A percentile compares a stretch with the other conserved stretches of the same genome.
Conservation (phyloP, 2,888 invertebrate species). For the Syritta pipiens region DNA sequence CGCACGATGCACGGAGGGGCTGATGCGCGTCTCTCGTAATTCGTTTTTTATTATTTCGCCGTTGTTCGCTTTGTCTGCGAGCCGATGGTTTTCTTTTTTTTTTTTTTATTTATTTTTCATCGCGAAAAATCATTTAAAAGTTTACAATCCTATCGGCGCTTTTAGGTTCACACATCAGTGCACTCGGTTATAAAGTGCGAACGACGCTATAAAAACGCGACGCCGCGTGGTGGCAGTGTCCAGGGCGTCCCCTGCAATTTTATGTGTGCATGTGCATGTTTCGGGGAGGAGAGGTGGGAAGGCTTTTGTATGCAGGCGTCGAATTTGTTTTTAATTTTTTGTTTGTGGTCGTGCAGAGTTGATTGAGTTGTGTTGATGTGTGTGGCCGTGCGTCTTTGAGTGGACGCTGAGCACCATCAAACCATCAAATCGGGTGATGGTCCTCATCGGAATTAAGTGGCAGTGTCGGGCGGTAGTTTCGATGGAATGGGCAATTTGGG, state of each 20-base stretch:
- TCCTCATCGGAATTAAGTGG: too few species aligned
- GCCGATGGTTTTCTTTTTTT: constrained; percentile 14
- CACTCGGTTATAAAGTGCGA: constrained; percentile 72
- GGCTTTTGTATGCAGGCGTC: too few species aligned
- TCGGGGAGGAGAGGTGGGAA: too few species aligned
- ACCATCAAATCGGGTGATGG: too few species aligned
- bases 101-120: constrained; percentile 66
- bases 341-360: too few species aligned
- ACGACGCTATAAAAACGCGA: constrained; percentile 66
- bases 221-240: constrained; percentile 16
- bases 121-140: constrained; percentile 75
- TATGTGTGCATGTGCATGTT: too few species aligned
- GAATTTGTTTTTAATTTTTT: too few species aligned
- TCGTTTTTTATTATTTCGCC: constrained; percentile 64
- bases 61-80: constrained; percentile 37
- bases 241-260: background rate
- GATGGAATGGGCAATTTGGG: too few species aligned
- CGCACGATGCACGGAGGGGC: constrained; percentile 36
- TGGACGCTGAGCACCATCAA: too few species aligned
- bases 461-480: too few species aligned
- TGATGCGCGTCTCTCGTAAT: constrained; percentile 48
- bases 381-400: too few species aligned
- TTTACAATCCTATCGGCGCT: constrained; percentile 77
- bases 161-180: constrained; percentile 79
- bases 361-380: too few species aligned